A percentile compares a stretch with the other conserved stretches of the same genome.
phyloP scores from a whole-genome alignment of 2,797 vertebrate species.

The Pangasius mekongensis region DNA sequence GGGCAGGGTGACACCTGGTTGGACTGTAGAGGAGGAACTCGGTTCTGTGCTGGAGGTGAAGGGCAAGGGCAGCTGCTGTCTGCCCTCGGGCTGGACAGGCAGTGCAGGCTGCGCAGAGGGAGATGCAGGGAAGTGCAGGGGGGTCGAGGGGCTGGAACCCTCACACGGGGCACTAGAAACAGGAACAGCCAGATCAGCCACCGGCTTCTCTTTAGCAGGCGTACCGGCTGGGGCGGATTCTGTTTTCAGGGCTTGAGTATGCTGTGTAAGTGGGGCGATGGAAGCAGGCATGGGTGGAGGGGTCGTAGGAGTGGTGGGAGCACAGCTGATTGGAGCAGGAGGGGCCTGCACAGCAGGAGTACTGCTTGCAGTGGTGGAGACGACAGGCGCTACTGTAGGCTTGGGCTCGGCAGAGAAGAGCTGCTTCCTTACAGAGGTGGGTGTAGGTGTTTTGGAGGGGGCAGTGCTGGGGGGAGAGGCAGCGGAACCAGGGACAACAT shows the following conservation, averaged over 20 bases:
- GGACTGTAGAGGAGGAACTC: slow-evolving; percentile 74
- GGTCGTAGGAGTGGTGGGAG: slow-evolving; percentile 71
- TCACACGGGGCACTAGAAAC: slow-evolving; percentile 68
- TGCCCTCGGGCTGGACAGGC: slow-evolving; percentile 74
- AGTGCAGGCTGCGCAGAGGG: slow-evolving; percentile 74
- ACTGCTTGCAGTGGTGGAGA: slow-evolving; percentile 71
- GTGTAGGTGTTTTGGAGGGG: slow-evolving; percentile 82
- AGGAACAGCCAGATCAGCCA: slow-evolving; percentile 68
- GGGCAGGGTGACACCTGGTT: slow-evolving; percentile 72
- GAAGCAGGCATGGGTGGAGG: slow-evolving; percentile 77
- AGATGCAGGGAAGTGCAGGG: slow-evolving; percentile 69
- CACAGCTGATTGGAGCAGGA: slow-evolving; percentile 78
- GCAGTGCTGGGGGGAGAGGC: slow-evolving; percentile 77
- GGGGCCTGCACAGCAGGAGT: slow-evolving; percentile 69
- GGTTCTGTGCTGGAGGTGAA: slow-evolving; percentile 84
- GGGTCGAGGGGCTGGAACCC: slow-evolving; percentile 73
- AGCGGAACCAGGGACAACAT: slow-evolving; percentile 71
- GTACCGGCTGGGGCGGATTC: slow-evolving; percentile 78
- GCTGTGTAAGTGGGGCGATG: slow-evolving; percentile 77
- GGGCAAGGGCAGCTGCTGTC: slow-evolving; percentile 77
- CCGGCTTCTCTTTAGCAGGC: slow-evolving; percentile 83
- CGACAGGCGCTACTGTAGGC: slow-evolving; percentile 73
- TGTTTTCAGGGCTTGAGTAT: slow-evolving; percentile 75
- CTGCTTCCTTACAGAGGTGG: slow-evolving; percentile 93
- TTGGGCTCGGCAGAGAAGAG: slow-evolving; percentile 89